Evolutionary conservation across 2,888 invertebrate genomes (phyloP), one percentile per base, ranked within the genome.

Genomic region (Netelia fuscicornis): DNA sequence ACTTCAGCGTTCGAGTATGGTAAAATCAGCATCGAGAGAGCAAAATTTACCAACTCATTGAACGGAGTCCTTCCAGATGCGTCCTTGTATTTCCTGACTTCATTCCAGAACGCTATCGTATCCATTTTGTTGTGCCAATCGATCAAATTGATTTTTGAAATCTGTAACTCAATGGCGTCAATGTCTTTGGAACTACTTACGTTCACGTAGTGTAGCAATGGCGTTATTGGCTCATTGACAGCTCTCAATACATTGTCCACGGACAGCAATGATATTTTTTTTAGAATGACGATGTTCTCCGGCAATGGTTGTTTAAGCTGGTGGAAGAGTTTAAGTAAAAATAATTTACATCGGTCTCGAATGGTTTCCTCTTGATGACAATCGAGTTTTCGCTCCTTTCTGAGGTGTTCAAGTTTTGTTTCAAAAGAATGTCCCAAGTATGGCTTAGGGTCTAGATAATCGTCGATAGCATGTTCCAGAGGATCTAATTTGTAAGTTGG

Each of bases 1-100:
- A 25, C 25, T 25, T 25, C 25, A 1, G 86, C 87, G 60, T 89
- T 88, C 6, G 88, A 89, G 64, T 83, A 84, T 9, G 87, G 87
- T 23, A 88, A 78, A 23, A 81, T 71, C 0, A 88, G 76, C 67
- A 87, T 83, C n/a, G 68, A 72, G 30, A 30, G 30, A 30, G 30
- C 30, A 30, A 30, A 3, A 30, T 60, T 60, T 25, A 20, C 37
- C 25, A 81, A 67, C 6, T 65, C 23, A 54, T 42, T 23, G 58
- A 67, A 81, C 37, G 72, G 81, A 67, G 74, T 81, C 25, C 56
- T 3, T 65, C 56, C 58, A 17, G 65, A 13, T 42, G 81, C 72
- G 42, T 81, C 67, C n/a, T 67, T 64, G 30, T 65, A 65, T 37
- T 72, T 20, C 5, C 5, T 30, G 5, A 30, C 30, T 30, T 30